Percentiles rank a stretch among this genome's conserved stretches.
Conservation (phyloP, 35 echinoderm and acorn worm species). For the Patiria miniata region DNA sequence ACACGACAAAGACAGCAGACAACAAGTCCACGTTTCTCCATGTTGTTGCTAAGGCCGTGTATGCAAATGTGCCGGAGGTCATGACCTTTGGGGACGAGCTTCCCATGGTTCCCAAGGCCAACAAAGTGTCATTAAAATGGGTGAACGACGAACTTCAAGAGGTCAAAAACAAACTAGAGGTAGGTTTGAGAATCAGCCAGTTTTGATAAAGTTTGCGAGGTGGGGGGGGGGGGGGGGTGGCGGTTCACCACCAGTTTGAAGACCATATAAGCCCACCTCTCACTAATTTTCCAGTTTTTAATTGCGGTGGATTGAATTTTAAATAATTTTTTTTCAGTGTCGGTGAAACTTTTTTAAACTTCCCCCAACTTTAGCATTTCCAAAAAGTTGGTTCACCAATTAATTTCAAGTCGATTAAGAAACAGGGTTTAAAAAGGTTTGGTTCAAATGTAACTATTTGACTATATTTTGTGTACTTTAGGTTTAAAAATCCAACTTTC, state of each 20-base stretch:
- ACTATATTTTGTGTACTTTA: too few species aligned
- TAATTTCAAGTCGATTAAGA: too few species aligned
- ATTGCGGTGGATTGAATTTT: background rate
- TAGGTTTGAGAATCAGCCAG: conserved; percentile 18
- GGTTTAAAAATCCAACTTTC: too few species aligned
- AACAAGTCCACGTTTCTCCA: conserved; percentile 98
- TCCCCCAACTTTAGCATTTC: too few species aligned
- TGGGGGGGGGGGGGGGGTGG: too few species aligned
- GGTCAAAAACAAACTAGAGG: conserved; percentile 58
- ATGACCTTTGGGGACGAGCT: conserved; percentile 90
- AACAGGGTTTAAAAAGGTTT: too few species aligned
- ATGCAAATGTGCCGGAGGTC: conserved; percentile 83
- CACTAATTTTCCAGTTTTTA: background rate
- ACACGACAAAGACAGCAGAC: conserved; percentile 97
- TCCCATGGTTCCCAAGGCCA: conserved; percentile 67
- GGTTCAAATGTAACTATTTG: too few species aligned
- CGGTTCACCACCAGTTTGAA: background rate
- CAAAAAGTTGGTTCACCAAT: too few species aligned
- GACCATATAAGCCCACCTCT: background rate
- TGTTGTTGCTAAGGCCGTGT: conserved; percentile 91
- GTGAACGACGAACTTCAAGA: conserved; percentile 70
- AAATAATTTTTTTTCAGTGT: too few species aligned
- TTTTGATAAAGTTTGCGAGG: too few species aligned
- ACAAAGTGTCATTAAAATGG: conserved; percentile 73
- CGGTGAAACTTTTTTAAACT: too few species aligned